A percentile compares a stretch with the other conserved stretches of the same genome.
Conservation (phyloP, 2,113 vertebrate species). For the Ramphastos sulfuratus region DNA sequence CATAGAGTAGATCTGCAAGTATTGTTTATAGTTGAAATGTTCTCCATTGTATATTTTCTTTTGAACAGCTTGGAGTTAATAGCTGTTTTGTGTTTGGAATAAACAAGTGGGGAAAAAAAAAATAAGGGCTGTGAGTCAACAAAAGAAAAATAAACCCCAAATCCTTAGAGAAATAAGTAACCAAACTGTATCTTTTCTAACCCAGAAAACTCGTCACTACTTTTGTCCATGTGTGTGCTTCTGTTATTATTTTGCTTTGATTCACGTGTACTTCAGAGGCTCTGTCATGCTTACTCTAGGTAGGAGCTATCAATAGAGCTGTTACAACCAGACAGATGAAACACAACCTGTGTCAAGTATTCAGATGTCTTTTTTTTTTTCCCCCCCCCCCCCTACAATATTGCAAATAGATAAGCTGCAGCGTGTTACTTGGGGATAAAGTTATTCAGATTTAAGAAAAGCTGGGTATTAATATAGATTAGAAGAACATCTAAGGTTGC, state of each 20-base stretch:
- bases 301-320: background rate
- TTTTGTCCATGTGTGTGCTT: background rate
- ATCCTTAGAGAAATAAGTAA: background rate
- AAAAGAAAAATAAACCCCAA: background rate
- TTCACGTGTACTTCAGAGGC: background rate
- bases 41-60: slow-evolving; percentile 3
- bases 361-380: background rate
- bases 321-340: background rate
- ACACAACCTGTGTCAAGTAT: background rate
- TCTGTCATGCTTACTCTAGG: background rate
- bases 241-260: background rate
- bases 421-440: background rate
- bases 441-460: background rate
- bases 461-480: background rate
- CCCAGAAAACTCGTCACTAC: background rate
- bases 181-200: background rate
- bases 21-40: slow-evolving; percentile 45
- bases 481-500: background rate
- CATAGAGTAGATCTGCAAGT: slow-evolving; percentile 14
- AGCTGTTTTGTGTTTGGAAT: slow-evolving; percentile 32
- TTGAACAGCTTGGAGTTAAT: slow-evolving; percentile 50
- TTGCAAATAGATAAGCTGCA: background rate
- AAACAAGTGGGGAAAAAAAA: slow-evolving; percentile 1
- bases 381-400: background rate
- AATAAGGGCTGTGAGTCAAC: background rate